These are phyloP conservation scores for Orthosia cruda DNA, from an alignment of 2,888 invertebrate genomes.

Conservation along the genomic window DNA sequence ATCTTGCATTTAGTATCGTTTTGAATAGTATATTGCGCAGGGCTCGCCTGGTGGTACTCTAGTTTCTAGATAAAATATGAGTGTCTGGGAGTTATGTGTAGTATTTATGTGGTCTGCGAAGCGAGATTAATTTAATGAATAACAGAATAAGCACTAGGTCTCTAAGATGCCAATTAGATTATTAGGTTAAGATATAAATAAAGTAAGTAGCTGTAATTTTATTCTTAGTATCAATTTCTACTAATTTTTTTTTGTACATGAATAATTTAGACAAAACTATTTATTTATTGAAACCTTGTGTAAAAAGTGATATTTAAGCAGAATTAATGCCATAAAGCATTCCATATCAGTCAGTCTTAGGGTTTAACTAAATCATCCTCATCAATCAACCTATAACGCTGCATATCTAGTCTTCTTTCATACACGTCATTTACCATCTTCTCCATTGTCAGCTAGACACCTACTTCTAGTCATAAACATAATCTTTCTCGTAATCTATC, in stretches of 20 bases:
- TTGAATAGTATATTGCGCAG: constrained; percentile 36
- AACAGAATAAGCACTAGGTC: constrained; percentile 5
- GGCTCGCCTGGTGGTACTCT: neutral
- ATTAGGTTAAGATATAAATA: neutral
- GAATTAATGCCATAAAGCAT: neutral
- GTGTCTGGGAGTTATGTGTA: neutral
- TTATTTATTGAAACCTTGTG: neutral
- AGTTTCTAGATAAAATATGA: constrained; percentile 10
- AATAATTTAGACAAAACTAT: neutral
- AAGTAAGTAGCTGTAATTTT: neutral
- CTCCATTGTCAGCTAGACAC: too few relatives aligned
- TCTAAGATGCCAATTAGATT: constrained; percentile 7
- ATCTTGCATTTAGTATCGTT: constrained; percentile 20
- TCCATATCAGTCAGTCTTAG: neutral
- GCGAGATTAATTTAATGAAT: neutral
- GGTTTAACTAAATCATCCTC: too few relatives aligned
- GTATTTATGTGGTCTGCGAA: neutral
- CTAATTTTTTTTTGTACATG: neutral
- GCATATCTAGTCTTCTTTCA: too few relatives aligned
- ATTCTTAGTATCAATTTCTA: neutral
- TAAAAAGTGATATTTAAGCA: too few relatives aligned
- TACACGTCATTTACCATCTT: too few relatives aligned
- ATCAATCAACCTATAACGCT: too few relatives aligned
- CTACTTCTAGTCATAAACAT: too few relatives aligned
- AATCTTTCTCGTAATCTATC: too few relatives aligned